These are phyloP conservation scores for Halisarca cf. caerulea DNA, from an alignment of 37 sponge, comb jelly and placozoan genomes.

Conservation along the genomic window DNA sequence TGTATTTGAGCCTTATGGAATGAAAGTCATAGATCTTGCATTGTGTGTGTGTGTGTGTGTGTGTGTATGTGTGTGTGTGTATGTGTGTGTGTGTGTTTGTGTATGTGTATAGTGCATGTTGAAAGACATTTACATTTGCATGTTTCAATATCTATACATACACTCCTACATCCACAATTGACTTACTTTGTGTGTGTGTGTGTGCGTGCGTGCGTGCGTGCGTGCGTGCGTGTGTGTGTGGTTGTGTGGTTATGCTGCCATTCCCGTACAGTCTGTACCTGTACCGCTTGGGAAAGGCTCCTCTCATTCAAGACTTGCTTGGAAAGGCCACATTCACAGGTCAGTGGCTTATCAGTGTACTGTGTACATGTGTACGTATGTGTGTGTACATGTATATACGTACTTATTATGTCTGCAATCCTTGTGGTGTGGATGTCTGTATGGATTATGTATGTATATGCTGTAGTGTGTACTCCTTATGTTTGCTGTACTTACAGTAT, in stretches of 20 bases:
- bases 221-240: no score
- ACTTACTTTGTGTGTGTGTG: no score
- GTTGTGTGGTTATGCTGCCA: background rate
- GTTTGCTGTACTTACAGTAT: background rate
- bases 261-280: conserved; percentile 70
- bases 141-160: no score
- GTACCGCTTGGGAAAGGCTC: conserved; percentile 94
- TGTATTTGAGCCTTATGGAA: conserved; percentile 15
- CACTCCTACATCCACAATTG: no score
- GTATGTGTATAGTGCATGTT: background rate
- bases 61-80: conserved; percentile 51
- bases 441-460: background rate
- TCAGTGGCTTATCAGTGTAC: conserved; percentile 1
- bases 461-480: background rate
- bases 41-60: conserved; percentile 48
- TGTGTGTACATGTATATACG: conserved; percentile 34
- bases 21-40: no score
- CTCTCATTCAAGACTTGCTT: conserved; percentile 90
- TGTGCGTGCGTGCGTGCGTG: no score
- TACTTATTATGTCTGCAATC: background rate
- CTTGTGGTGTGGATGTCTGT: background rate
- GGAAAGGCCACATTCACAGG: conserved; percentile 96
- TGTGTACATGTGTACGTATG: conserved; percentile 26
- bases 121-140: no score
- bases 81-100: conserved; percentile 23